Percentiles rank a stretch among this genome's conserved stretches.
Conservation (phyloP, 1,140 invertebrate species). For the Penaeus indicus region DNA sequence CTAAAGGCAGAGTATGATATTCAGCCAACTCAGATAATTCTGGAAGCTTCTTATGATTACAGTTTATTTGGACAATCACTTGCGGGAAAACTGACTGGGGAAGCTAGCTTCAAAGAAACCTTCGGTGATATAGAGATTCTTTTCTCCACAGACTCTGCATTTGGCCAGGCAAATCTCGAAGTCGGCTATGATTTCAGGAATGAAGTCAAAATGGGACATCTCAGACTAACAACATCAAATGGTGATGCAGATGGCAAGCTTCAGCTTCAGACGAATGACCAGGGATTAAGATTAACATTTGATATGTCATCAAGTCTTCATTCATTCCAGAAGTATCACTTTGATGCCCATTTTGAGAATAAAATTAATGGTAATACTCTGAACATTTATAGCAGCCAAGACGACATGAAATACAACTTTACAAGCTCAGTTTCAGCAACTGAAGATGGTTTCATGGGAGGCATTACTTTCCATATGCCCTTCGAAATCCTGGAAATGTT, state of each 20-base stretch:
- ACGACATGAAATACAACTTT: neutral
- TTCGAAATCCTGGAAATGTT: no score
- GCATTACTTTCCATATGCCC: no score
- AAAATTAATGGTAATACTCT: neutral
- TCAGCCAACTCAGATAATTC: neutral
- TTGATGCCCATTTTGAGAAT: neutral
- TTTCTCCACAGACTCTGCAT: neutral
- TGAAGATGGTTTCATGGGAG: no score
- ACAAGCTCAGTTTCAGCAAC: no score
- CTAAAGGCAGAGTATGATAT: neutral
- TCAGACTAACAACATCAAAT: neutral
- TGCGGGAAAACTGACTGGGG: neutral
- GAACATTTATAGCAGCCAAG: neutral
- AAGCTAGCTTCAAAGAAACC: neutral
- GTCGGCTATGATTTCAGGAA: neutral
- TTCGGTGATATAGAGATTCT: neutral
- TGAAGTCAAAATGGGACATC: neutral
- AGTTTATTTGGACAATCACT: neutral
- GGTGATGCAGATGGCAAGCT: neutral
- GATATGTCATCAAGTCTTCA: neutral
- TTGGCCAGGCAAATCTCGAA: neutral
- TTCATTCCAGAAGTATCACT: neutral
- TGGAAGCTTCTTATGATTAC: neutral
- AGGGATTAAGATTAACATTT: neutral
- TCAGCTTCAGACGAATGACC: neutral